Evolutionary conservation across 92 coral and sea anemone species (phyloP).

Genomic region (Palythoa grandiflora): DNA sequence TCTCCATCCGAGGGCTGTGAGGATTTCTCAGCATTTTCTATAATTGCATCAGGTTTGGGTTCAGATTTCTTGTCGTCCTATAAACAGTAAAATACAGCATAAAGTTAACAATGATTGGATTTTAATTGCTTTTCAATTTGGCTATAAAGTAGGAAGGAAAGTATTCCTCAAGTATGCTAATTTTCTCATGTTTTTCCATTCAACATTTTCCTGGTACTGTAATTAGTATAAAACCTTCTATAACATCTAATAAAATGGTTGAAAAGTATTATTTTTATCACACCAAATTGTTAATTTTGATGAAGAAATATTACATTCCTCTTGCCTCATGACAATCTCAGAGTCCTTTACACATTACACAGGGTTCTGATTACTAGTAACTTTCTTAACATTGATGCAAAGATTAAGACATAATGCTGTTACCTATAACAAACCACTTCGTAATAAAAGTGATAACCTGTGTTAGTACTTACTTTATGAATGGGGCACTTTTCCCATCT

Average conservation of each 20-base stretch:
- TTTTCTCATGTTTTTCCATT: not conserved
- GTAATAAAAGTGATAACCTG: not conserved
- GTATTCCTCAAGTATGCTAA: not conserved
- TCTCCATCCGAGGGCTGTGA: slow-evolving; percentile 36
- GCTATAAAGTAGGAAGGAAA: no score
- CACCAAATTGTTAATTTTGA: no score
- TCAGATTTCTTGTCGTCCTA: slow-evolving; percentile 37
- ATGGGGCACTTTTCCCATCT: slow-evolving; percentile 12
- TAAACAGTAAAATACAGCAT: not conserved
- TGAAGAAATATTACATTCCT: no score
- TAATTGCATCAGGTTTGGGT: not conserved
- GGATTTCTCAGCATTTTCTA: not conserved
- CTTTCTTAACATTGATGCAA: no score
- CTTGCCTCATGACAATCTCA: no score
- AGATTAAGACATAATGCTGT: no score
- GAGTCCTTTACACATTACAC: no score
- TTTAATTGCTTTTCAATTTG: not conserved
- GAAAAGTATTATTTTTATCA: no score
- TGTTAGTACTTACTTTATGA: slow-evolving; percentile 7
- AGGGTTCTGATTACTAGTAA: no score
- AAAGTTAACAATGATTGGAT: not conserved
- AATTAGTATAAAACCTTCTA: no score
- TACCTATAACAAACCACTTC: no score
- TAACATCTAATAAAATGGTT: no score
- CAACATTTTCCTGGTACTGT: not conserved